Evolutionary conservation across 2,113 vertebrate species (phyloP).

Genomic region (Toxotes chatareus): DNA sequence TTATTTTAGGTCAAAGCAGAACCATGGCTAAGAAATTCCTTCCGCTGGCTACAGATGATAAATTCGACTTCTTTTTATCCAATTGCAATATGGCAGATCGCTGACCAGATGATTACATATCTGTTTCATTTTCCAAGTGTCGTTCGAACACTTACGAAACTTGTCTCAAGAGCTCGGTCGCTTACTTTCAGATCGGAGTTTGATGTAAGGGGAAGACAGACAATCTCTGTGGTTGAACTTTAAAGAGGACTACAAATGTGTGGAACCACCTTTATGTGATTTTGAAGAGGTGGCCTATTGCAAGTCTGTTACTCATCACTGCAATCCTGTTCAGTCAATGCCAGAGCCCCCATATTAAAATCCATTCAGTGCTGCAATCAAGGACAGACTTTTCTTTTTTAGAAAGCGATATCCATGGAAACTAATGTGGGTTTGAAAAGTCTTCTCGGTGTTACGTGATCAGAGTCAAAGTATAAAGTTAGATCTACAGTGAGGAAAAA

Average conservation of each 20-base stretch:
- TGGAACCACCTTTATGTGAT: constrained; percentile 32
- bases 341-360: constrained; percentile 31
- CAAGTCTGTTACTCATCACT: constrained; percentile 35
- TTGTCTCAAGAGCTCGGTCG: neutral
- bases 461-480: constrained; percentile 29
- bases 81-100: neutral
- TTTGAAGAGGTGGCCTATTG: constrained; percentile 36
- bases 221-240: constrained; percentile 1
- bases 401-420: constrained; percentile 68
- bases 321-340: constrained; percentile 16
- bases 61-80: neutral
- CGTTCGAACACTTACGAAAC: neutral
- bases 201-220: neutral
- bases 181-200: constrained; percentile 7
- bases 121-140: neutral
- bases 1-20: neutral
- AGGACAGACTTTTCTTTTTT: constrained; percentile 50
- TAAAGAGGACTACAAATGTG: constrained; percentile 10
- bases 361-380: constrained; percentile 46
- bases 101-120: neutral
- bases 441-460: constrained; percentile 25
- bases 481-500: neutral
- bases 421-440: constrained; percentile 42
- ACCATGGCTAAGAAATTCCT: neutral
- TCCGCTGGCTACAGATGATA: neutral